Evolutionary conservation across 2,888 invertebrate species (phyloP).

Genomic region (Eulithis testata): DNA sequence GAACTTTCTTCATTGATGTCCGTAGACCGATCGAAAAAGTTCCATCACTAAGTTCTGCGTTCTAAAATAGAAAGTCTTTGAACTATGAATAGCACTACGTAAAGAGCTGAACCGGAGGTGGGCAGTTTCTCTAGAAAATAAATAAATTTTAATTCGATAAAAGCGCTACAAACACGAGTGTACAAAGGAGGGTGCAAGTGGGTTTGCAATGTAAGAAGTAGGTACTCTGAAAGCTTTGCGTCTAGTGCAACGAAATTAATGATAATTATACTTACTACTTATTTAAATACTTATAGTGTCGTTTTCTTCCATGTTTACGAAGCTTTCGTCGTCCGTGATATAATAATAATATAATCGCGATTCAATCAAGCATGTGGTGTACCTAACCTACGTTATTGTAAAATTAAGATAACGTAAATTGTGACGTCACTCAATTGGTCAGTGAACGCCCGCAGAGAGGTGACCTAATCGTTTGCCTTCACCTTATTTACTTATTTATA

Average conservation of each 20-base stretch:
- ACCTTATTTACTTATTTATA: slow-evolving; percentile 58
- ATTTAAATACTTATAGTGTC: too few relatives aligned
- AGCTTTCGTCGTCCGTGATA: too few relatives aligned
- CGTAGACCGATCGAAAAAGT: slow-evolving; percentile 15
- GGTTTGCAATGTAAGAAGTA: too few relatives aligned
- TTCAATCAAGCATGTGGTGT: not conserved
- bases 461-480: slow-evolving; percentile 65
- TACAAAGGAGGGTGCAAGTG: too few relatives aligned
- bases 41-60: slow-evolving; percentile 12
- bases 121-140: not conserved
- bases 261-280: too few relatives aligned
- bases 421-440: slow-evolving; percentile 45
- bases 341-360: not conserved
- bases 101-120: slow-evolving; percentile 6
- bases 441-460: slow-evolving; percentile 47
- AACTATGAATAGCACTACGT: slow-evolving; percentile 18
- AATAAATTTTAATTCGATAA: too few relatives aligned
- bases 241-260: too few relatives aligned
- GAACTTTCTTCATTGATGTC: slow-evolving; percentile 58
- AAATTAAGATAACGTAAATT: slow-evolving; percentile 1
- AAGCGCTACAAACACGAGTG: too few relatives aligned
- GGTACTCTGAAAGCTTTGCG: too few relatives aligned
- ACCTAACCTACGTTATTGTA: not conserved
- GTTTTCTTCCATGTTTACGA: too few relatives aligned
- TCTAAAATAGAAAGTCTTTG: slow-evolving; percentile 28